Evolutionary conservation across 1,140 invertebrate genomes (phyloP).

Genomic region (Drosophila kepulauana): DNA sequence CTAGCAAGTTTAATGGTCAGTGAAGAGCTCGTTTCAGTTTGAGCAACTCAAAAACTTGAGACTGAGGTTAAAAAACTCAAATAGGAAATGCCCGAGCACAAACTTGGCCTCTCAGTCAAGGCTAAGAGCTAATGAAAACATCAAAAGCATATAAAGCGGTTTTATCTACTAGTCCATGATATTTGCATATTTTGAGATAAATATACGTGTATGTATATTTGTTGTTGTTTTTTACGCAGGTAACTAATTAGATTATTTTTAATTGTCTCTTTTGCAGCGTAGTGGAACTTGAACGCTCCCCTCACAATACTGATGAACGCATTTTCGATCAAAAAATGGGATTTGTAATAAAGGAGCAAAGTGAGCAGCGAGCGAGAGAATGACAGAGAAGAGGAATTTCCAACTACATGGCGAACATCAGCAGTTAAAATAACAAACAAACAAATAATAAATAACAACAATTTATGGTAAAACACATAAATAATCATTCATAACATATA

Average conservation of each 20-base stretch:
- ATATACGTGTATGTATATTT: not conserved
- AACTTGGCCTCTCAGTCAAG: conserved; percentile 36
- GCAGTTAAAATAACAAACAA: conserved; percentile 29
- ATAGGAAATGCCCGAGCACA: conserved; percentile 36
- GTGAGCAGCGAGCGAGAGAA: not conserved
- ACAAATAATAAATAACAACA: conserved; percentile 36
- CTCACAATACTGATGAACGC: conserved; percentile 20
- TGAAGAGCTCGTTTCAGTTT: conserved; percentile 28
- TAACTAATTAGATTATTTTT: conserved; percentile 20
- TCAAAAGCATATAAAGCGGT: not conserved
- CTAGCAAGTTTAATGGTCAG: conserved; percentile 20
- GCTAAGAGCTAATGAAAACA: conserved; percentile 4
- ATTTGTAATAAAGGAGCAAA: not conserved
- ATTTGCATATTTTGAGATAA: conserved; percentile 17
- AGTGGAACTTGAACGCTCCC: conserved; percentile 11
- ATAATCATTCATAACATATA: conserved; percentile 81
- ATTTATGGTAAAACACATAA: conserved; percentile 58
- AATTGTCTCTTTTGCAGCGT: conserved; percentile 32
- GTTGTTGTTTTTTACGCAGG: not conserved
- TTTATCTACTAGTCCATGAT: conserved; percentile 3
- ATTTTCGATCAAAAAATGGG: conserved; percentile 2
- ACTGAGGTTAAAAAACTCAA: conserved; percentile 48
- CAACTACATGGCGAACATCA: conserved; percentile 16
- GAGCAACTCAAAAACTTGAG: not conserved
- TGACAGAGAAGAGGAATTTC: not conserved